These are phyloP conservation scores for Caenorhabditis sulstoni DNA, from an alignment of 2,888 invertebrate species.

Conservation along the genomic window DNA sequence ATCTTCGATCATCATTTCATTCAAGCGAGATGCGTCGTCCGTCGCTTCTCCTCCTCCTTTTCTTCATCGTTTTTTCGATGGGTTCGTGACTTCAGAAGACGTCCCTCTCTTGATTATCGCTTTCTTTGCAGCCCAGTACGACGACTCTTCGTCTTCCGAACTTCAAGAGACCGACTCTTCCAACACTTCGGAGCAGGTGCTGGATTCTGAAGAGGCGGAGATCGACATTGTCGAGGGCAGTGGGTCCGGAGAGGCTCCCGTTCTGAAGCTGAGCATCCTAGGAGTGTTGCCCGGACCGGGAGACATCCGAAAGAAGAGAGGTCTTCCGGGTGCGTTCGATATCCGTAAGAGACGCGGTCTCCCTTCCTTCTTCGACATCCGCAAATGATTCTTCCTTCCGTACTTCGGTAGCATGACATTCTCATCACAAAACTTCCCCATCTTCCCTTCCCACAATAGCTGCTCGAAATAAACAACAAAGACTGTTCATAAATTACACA, in stretches of 20 bases:
- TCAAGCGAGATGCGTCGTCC: slow-evolving; percentile 18
- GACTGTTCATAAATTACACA: slow-evolving; percentile 25
- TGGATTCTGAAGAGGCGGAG: not conserved
- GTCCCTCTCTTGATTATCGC: not conserved
- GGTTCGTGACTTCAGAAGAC: slow-evolving; percentile 10
- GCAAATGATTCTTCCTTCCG: slow-evolving; percentile 29
- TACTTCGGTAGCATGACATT: not conserved
- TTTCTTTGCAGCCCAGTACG: not conserved
- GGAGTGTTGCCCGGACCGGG: slow-evolving; percentile 46
- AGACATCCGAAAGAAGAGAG: slow-evolving; percentile 43
- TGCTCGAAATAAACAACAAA: slow-evolving; percentile 22
- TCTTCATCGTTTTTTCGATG: slow-evolving; percentile 10
- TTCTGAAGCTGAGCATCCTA: slow-evolving; percentile 1
- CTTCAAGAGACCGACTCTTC: slow-evolving; percentile 8
- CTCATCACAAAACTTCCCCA: not conserved
- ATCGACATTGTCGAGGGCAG: slow-evolving; percentile 14
- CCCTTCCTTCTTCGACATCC: slow-evolving; percentile 45
- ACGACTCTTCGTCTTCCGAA: not conserved
- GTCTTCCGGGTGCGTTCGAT: slow-evolving; percentile 39
- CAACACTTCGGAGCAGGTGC: not conserved
- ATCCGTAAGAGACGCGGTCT: slow-evolving; percentile 53
- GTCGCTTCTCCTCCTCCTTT: slow-evolving; percentile 26
- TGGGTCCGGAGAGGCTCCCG: slow-evolving; percentile 22
- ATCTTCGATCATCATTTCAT: not conserved
- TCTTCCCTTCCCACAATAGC: slow-evolving; percentile 14